phyloP scores from a whole-genome alignment of 2,888 invertebrate species.

The Hirtodrosophila trivittata region DNA sequence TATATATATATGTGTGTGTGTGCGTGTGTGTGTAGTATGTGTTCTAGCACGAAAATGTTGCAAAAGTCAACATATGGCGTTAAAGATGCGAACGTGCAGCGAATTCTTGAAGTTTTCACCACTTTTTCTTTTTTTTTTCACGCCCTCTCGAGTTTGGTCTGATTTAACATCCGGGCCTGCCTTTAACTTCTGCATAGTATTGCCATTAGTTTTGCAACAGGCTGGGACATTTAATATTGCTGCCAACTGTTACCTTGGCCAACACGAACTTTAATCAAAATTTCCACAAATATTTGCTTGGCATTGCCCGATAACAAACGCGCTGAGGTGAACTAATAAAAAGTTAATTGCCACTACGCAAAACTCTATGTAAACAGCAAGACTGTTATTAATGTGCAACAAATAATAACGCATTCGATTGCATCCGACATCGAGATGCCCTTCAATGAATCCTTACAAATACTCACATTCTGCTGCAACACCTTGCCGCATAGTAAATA shows the following conservation, averaged over 20 bases:
- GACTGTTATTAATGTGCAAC: slow-evolving; percentile 42
- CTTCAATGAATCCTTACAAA: too few species aligned
- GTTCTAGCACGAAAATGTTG: slow-evolving; percentile 73
- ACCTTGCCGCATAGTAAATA: too few species aligned
- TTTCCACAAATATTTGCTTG: slow-evolving; percentile 43
- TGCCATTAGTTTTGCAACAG: slow-evolving; percentile 51
- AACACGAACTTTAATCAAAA: slow-evolving; percentile 17
- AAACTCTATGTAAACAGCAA: slow-evolving; percentile 26
- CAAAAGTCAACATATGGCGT: slow-evolving; percentile 83
- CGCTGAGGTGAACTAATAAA: slow-evolving; percentile 28
- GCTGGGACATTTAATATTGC: slow-evolving; percentile 33
- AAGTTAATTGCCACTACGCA: slow-evolving; percentile 56
- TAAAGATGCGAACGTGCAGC: slow-evolving; percentile 83
- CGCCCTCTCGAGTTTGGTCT: slow-evolving; percentile 36
- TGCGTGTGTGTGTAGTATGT: slow-evolving; percentile 16
- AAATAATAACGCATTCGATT: slow-evolving; percentile 21
- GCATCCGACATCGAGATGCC: too few species aligned
- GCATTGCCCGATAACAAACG: slow-evolving; percentile 16
- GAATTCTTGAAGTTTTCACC: slow-evolving; percentile 76
- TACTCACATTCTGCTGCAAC: too few species aligned
- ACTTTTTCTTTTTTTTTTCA: slow-evolving; percentile 14
- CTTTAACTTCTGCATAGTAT: slow-evolving; percentile 36
- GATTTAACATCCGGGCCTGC: slow-evolving; percentile 46
- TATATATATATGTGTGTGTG: slow-evolving; percentile 9
- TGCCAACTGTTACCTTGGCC: slow-evolving; percentile 38